Conservation (phyloP, 2,113 vertebrate genomes). For the Conger conger region DNA sequence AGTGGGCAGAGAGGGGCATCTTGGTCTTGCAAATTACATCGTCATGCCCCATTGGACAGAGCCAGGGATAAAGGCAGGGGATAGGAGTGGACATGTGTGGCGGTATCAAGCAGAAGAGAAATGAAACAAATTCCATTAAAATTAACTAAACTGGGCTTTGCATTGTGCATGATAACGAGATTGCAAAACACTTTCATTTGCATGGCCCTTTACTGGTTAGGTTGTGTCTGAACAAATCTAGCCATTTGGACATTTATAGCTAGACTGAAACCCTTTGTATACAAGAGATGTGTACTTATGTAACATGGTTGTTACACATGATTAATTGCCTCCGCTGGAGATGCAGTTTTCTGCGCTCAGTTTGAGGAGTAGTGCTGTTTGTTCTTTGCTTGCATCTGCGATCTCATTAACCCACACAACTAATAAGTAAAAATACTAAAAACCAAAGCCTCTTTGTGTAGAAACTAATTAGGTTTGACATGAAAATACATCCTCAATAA, state of each 20-base stretch:
- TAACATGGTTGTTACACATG: neutral
- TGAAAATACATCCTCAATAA: neutral
- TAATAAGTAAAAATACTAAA: neutral
- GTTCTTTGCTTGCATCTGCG: neutral
- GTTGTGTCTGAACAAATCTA: neutral
- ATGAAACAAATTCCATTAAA: no score
- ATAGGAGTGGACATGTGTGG: neutral
- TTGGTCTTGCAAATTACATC: neutral
- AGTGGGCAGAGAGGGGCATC: neutral
- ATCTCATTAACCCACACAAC: neutral
- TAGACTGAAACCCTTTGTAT: neutral
- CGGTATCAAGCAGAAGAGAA: neutral
- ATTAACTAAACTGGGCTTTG: neutral
- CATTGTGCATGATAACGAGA: neutral
- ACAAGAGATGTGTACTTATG: neutral
- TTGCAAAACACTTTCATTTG: neutral
- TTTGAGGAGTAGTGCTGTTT: neutral
- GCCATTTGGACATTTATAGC: neutral
- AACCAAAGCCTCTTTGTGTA: neutral
- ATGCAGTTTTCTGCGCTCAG: neutral
- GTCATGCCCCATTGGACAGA: neutral
- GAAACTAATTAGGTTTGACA: neutral
- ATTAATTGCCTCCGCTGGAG: neutral
- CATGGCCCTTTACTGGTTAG: neutral
- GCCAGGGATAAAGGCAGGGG: neutral